These are phyloP conservation scores for Phymanthus crucifer DNA, from an alignment of 92 coral and sea anemone species.

Conservation along the genomic window DNA sequence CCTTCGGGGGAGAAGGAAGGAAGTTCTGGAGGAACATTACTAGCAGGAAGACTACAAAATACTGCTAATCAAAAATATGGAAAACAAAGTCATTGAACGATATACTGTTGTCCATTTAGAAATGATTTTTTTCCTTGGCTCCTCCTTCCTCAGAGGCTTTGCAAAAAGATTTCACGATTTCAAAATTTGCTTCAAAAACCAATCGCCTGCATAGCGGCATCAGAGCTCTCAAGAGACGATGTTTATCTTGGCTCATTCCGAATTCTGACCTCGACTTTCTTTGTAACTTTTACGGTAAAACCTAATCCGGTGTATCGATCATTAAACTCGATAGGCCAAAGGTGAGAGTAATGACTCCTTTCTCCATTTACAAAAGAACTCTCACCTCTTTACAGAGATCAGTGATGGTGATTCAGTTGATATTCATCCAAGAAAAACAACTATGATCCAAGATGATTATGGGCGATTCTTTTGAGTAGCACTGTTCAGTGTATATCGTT, in stretches of 20 bases:
- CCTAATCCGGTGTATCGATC: constrained; percentile 1
- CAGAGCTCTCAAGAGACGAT: background rate
- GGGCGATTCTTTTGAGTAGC: background rate
- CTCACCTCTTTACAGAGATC: background rate
- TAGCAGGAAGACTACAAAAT: too few species aligned
- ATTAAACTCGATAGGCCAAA: constrained; percentile 3
- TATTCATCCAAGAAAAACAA: too few species aligned
- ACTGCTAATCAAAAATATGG: too few species aligned
- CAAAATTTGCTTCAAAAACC: background rate
- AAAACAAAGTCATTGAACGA: too few species aligned
- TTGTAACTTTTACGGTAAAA: background rate
- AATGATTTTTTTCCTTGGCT: too few species aligned
- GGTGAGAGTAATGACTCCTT: constrained; percentile 5
- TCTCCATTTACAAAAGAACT: background rate
- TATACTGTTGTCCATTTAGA: too few species aligned
- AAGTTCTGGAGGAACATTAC: too few species aligned
- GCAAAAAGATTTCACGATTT: background rate
- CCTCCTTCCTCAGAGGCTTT: background rate
- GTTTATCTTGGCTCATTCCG: constrained; percentile 1
- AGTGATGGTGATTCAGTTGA: background rate
- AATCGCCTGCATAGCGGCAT: too few species aligned
- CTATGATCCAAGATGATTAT: background rate
- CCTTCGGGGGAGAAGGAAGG: too few species aligned
- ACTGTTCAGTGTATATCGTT: background rate
- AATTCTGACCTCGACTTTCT: background rate